A percentile compares a stretch with the other conserved stretches of the same genome.
Evolutionary conservation across 1,140 invertebrate genomes (phyloP).

Genomic region (Lordiphosa clarofinis): DNA sequence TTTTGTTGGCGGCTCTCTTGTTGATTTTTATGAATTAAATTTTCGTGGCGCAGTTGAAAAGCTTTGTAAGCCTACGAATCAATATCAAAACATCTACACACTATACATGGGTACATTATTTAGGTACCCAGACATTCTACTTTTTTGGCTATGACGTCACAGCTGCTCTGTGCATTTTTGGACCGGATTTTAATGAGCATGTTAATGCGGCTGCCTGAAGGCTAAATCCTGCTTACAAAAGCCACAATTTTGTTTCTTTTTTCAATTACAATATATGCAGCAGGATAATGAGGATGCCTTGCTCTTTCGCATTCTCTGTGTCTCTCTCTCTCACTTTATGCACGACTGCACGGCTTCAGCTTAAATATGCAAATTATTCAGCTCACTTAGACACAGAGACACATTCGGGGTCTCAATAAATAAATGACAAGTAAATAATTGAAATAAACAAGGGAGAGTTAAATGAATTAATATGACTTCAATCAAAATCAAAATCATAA

Average conservation of each 20-base stretch:
- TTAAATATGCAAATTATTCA: conserved; percentile 21
- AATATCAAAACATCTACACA: conserved; percentile 33
- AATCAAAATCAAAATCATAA: too few species aligned
- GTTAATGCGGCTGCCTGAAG: conserved; percentile 1
- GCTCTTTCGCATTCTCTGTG: neutral
- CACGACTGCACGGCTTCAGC: neutral
- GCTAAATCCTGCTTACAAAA: too few species aligned
- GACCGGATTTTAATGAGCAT: conserved; percentile 28
- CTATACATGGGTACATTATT: neutral
- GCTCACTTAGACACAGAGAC: conserved; percentile 9
- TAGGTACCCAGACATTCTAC: conserved; percentile 13
- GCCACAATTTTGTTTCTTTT: conserved; percentile 1
- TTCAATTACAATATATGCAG: too few species aligned
- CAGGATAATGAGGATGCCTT: conserved; percentile 8
- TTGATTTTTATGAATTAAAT: conserved; percentile 70
- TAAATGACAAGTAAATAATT: too few species aligned
- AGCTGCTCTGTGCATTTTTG: conserved; percentile 9
- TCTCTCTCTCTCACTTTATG: neutral
- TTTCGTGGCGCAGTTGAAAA: conserved; percentile 32
- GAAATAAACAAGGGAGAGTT: too few species aligned
- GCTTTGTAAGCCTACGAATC: conserved; percentile 49
- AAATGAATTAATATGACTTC: too few species aligned
- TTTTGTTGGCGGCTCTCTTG: conserved; percentile 35
- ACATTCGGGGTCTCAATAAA: too few species aligned
- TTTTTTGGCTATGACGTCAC: conserved; percentile 45